Evolutionary conservation across 2,888 invertebrate genomes (phyloP).

Genomic region (Ectemnius continuus): DNA sequence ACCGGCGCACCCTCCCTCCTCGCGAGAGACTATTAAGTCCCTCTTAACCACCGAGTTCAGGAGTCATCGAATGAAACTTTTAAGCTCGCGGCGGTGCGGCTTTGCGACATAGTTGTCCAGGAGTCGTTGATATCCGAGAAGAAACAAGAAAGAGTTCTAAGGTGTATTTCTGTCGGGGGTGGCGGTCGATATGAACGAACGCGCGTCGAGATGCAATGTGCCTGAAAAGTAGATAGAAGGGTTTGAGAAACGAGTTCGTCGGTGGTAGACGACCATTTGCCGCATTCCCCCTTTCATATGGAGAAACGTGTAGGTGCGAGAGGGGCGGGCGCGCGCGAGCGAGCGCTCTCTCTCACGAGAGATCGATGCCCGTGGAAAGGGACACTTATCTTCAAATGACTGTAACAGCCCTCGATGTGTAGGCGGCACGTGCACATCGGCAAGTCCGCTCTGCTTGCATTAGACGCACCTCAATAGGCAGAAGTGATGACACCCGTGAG

Average conservation of each 20-base stretch:
- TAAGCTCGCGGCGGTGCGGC: no score
- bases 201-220: no score
- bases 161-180: no score
- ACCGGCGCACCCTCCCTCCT: no score
- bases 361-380: slow-evolving; percentile 23
- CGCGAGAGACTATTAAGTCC: no score
- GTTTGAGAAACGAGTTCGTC: not conserved
- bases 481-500: slow-evolving; percentile 30
- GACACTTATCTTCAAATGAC: slow-evolving; percentile 55
- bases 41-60: no score
- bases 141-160: no score
- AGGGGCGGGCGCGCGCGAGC: slow-evolving; percentile 44
- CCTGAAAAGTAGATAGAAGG: no score
- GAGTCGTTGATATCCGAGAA: no score
- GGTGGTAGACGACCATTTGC: slow-evolving; percentile 14
- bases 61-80: no score
- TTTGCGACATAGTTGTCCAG: no score
- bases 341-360: slow-evolving; percentile 33
- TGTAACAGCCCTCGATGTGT: slow-evolving; percentile 47
- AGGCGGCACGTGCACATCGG: slow-evolving; percentile 41
- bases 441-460: slow-evolving; percentile 43
- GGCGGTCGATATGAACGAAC: no score
- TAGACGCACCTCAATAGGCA: slow-evolving; percentile 38
- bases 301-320: slow-evolving; percentile 28
- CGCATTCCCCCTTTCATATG: slow-evolving; percentile 27